Conservation (phyloP, 2,113 vertebrate species). For the Dryoscopus gambensis region DNA sequence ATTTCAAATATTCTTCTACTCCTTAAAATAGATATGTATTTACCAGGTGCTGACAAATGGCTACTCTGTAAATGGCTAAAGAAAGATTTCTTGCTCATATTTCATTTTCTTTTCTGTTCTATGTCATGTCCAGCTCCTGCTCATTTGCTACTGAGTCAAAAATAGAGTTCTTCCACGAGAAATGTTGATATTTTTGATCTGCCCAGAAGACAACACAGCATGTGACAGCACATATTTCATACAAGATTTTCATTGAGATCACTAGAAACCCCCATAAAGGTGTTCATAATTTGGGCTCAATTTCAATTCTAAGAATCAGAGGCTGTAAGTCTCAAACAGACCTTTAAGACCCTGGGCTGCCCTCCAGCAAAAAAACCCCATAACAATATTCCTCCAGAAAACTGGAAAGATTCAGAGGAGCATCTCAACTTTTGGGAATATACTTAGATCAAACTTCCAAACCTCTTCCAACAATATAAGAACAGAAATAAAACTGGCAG, state of each 20-base stretch:
- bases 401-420: background rate
- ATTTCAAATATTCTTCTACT: slow-evolving; percentile 12
- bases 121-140: slow-evolving; percentile 32
- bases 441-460: slow-evolving; percentile 32
- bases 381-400: background rate
- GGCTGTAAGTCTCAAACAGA: background rate
- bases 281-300: background rate
- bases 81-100: background rate
- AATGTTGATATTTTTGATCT: slow-evolving; percentile 13
- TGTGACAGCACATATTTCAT: slow-evolving; percentile 21
- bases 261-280: background rate
- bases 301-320: slow-evolving; percentile 17
- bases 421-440: background rate
- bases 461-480: background rate
- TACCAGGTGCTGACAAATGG: background rate
- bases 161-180: slow-evolving; percentile 10
- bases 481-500: slow-evolving; percentile 49
- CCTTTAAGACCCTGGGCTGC: background rate
- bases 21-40: slow-evolving; percentile 4
- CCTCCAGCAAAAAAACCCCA: background rate
- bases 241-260: background rate
- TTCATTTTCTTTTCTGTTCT: background rate
- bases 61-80: background rate
- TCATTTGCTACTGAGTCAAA: slow-evolving; percentile 30
- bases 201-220: slow-evolving; percentile 1